A percentile compares a stretch with the other conserved stretches of the same genome.
These are phyloP conservation scores for Misgurnus anguillicaudatus DNA, from an alignment of 2,113 vertebrate genomes.

Conservation along the genomic window DNA sequence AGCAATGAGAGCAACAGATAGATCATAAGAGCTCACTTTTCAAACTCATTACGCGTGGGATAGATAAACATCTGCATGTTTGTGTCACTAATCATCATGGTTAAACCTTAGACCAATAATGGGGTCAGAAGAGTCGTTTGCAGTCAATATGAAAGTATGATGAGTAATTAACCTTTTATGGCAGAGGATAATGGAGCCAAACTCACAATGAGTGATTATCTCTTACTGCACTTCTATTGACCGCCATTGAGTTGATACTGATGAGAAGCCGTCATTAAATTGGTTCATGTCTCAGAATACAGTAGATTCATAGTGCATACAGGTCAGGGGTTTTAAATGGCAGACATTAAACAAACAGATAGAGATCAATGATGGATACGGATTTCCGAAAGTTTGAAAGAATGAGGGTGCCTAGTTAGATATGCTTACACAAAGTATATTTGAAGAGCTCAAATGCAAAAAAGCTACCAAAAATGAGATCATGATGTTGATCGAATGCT, in stretches of 20 bases:
- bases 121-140: constrained; percentile 52
- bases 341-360: constrained; percentile 7
- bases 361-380: neutral
- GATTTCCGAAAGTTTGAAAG: neutral
- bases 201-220: constrained; percentile 34
- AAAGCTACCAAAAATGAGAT: too few species aligned
- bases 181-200: constrained; percentile 41
- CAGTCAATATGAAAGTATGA: constrained; percentile 48
- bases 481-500: too few species aligned
- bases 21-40: constrained; percentile 34
- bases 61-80: constrained; percentile 49
- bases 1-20: neutral
- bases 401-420: neutral
- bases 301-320: constrained; percentile 9
- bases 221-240: constrained; percentile 4
- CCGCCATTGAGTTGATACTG: constrained; percentile 8
- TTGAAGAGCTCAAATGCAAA: too few species aligned
- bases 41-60: constrained; percentile 29
- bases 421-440: too few species aligned
- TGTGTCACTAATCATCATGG: constrained; percentile 41
- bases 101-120: constrained; percentile 52
- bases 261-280: neutral
- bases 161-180: constrained; percentile 54
- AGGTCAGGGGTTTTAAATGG: neutral
- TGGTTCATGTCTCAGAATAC: neutral